Percentiles rank a stretch among this genome's conserved stretches.
Conservation (phyloP, 2,797 vertebrate species). For the Protonibea diacanthus region DNA sequence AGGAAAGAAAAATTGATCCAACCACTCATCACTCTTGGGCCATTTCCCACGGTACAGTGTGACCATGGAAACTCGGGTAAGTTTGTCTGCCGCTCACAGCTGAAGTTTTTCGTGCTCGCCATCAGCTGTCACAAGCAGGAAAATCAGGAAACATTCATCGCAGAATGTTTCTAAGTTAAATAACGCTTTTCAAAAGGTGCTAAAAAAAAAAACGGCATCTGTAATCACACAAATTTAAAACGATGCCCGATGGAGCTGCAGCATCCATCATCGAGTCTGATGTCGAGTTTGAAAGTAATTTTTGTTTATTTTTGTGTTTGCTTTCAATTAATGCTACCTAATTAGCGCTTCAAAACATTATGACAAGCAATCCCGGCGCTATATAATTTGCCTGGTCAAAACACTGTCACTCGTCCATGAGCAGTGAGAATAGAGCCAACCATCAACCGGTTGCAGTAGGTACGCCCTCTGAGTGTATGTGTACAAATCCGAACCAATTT, state of each 20-base stretch:
- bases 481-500: slow-evolving; percentile 51
- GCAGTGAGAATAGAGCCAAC: slow-evolving; percentile 3
- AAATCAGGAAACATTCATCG: not conserved
- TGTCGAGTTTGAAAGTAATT: slow-evolving; percentile 15
- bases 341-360: slow-evolving; percentile 39
- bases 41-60: not conserved
- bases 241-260: not conserved
- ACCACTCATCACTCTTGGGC: not conserved
- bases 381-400: slow-evolving; percentile 34
- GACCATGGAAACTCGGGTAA: not conserved
- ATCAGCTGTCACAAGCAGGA: slow-evolving; percentile 5
- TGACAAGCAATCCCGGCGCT: slow-evolving; percentile 25
- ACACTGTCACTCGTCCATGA: slow-evolving; percentile 1
- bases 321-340: slow-evolving; percentile 26
- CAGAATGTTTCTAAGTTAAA: slow-evolving; percentile 3
- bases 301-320: slow-evolving; percentile 13
- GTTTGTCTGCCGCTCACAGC: not conserved
- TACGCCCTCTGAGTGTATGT: slow-evolving; percentile 40
- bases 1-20: not conserved
- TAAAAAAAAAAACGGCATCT: not conserved
- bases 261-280: slow-evolving; percentile 2
- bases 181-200: not conserved
- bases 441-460: slow-evolving; percentile 16
- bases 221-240: not conserved
- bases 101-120: not conserved